These are phyloP conservation scores for Petrocephalus zakoni DNA, from an alignment of 2,113 vertebrate species.

Conservation along the genomic window DNA sequence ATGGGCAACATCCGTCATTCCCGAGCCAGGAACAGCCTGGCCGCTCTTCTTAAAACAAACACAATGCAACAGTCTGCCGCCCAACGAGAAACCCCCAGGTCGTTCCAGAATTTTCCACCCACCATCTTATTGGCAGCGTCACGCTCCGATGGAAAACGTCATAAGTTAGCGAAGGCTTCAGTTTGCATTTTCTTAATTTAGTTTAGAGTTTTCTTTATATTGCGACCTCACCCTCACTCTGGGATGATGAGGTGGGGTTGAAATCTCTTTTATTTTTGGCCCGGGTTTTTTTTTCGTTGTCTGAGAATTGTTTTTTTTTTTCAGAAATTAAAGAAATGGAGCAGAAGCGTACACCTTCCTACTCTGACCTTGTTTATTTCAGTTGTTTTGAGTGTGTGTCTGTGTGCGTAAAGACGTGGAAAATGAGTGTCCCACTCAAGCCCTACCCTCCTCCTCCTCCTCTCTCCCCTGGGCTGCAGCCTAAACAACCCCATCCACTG, in stretches of 20 bases:
- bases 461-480: neutral
- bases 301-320: neutral
- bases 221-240: neutral
- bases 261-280: neutral
- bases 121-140: neutral
- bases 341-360: neutral
- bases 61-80: slow-evolving; percentile 3
- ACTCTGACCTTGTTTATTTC: neutral
- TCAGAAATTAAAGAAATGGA: neutral
- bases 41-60: slow-evolving; percentile 22
- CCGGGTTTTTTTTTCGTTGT: neutral
- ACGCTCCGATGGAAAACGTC: neutral
- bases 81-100: neutral
- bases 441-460: neutral
- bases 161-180: slow-evolving; percentile 2
- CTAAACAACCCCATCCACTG: neutral
- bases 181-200: neutral
- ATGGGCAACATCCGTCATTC: slow-evolving; percentile 32
- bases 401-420: neutral
- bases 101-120: neutral
- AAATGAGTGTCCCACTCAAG: neutral
- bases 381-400: neutral
- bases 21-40: slow-evolving; percentile 18
- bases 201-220: neutral
- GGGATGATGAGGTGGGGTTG: neutral